phyloP scores from a whole-genome alignment of 2,888 invertebrate genomes.

The Tachystola acroxantha region DNA sequence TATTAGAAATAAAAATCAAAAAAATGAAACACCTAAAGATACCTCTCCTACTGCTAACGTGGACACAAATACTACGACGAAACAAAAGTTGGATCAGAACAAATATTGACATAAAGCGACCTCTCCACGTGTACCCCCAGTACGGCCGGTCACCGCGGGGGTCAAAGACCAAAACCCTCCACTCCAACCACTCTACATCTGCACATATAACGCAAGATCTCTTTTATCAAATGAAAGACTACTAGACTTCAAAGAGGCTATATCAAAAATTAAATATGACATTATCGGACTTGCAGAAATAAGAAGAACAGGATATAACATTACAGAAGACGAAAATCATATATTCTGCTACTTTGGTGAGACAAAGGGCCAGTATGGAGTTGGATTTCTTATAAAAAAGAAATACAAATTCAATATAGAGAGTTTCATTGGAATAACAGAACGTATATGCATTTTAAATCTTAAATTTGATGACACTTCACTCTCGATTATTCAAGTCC shows the following conservation, averaged over 20 bases:
- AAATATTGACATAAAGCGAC: too few relatives aligned
- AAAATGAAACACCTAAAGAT: too few relatives aligned
- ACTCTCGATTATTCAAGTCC: neutral
- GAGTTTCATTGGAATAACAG: conserved; percentile 2
- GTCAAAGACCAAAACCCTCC: conserved; percentile 12
- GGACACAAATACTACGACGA: too few relatives aligned
- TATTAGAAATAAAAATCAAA: too few relatives aligned
- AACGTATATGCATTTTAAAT: conserved; percentile 1
- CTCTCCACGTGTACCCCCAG: conserved; percentile 6
- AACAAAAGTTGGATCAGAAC: too few relatives aligned
- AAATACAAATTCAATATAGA: neutral
- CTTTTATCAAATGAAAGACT: conserved; percentile 8
- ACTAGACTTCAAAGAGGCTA: neutral
- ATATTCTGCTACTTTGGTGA: conserved; percentile 12
- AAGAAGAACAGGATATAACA: neutral
- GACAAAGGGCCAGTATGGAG: conserved; percentile 10
- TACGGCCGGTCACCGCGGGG: conserved; percentile 7
- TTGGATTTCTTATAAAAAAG: neutral
- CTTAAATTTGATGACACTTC: neutral
- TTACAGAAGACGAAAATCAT: neutral
- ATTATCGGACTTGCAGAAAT: neutral
- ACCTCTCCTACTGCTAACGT: too few relatives aligned
- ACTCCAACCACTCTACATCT: conserved; percentile 9
- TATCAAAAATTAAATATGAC: neutral
- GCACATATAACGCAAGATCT: conserved; percentile 12